Conservation (phyloP, 2,888 invertebrate genomes). For the Melinopterus prodromus region DNA sequence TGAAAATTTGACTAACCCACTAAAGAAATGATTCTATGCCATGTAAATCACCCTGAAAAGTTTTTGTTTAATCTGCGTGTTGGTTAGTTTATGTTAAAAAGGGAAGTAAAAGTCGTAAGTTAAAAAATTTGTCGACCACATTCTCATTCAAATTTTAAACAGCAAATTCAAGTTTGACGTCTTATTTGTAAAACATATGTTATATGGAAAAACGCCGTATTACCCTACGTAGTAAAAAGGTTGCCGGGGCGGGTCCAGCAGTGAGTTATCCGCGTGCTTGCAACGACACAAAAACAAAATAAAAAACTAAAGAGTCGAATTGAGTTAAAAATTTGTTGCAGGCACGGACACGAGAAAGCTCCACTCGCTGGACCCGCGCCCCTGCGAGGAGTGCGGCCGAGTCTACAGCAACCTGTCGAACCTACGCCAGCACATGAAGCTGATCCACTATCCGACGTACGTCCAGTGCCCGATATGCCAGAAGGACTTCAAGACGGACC, state of each 20-base stretch:
- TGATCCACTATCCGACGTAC: constrained; percentile 71
- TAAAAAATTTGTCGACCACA: too few relatives aligned
- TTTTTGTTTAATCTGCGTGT: too few relatives aligned
- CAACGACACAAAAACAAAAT: constrained; percentile 48
- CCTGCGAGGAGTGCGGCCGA: constrained; percentile 71
- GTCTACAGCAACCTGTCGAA: constrained; percentile 73
- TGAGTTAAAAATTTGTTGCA: constrained; percentile 50
- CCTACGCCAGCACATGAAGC: constrained; percentile 71
- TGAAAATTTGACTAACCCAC: too few relatives aligned
- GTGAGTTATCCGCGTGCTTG: constrained; percentile 47
- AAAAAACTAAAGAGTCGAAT: background rate
- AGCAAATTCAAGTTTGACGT: too few relatives aligned
- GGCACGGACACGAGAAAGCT: constrained; percentile 59
- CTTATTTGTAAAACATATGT: too few relatives aligned
- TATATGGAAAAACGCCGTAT: too few relatives aligned
- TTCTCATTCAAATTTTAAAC: too few relatives aligned
- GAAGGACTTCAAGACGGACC: constrained; percentile 71
- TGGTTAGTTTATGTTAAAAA: too few relatives aligned
- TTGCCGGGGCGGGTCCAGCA: constrained; percentile 41
- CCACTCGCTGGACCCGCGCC: constrained; percentile 64
- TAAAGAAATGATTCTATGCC: too few relatives aligned
- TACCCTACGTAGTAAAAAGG: background rate
- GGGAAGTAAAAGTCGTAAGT: too few relatives aligned
- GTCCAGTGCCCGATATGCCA: constrained; percentile 69
- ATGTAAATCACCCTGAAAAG: too few relatives aligned